phyloP scores from a whole-genome alignment of 2,113 vertebrate genomes.

The Monopterus albus region DNA sequence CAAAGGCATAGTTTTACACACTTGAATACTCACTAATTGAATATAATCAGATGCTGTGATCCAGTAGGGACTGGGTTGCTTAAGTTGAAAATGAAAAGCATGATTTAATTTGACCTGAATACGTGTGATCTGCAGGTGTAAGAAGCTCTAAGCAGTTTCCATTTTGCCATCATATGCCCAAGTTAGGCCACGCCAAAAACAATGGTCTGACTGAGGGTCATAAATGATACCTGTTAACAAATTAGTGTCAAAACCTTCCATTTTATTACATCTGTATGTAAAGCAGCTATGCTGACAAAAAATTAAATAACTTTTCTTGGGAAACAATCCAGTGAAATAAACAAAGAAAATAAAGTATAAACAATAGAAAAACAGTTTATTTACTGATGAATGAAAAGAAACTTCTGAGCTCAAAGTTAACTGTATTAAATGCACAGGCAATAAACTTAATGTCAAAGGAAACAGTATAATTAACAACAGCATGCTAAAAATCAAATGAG shows the following conservation, averaged over 20 bases:
- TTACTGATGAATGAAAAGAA: too few relatives aligned
- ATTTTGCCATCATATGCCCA: conserved; percentile 3
- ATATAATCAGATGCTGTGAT: conserved; percentile 30
- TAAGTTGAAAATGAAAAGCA: conserved; percentile 40
- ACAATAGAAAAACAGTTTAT: too few relatives aligned
- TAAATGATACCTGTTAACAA: neutral
- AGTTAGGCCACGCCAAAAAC: conserved; percentile 28
- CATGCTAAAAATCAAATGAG: too few relatives aligned
- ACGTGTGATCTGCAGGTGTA: conserved; percentile 35
- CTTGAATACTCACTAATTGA: conserved; percentile 36
- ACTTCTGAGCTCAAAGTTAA: too few relatives aligned
- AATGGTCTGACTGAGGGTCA: neutral
- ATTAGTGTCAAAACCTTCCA: neutral
- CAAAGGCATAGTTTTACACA: conserved; percentile 25
- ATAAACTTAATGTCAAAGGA: too few relatives aligned
- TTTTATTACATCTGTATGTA: too few relatives aligned
- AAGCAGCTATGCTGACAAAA: neutral
- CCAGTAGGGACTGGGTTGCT: conserved; percentile 23
- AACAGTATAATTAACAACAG: too few relatives aligned
- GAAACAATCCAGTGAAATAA: too few relatives aligned
- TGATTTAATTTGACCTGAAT: conserved; percentile 47
- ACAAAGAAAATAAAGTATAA: too few relatives aligned
- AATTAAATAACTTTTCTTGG: neutral
- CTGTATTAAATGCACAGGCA: too few relatives aligned
- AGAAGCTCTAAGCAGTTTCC: conserved; percentile 31